Conservation (phyloP, 2,113 vertebrate genomes). For the Fulmarus glacialis region DNA sequence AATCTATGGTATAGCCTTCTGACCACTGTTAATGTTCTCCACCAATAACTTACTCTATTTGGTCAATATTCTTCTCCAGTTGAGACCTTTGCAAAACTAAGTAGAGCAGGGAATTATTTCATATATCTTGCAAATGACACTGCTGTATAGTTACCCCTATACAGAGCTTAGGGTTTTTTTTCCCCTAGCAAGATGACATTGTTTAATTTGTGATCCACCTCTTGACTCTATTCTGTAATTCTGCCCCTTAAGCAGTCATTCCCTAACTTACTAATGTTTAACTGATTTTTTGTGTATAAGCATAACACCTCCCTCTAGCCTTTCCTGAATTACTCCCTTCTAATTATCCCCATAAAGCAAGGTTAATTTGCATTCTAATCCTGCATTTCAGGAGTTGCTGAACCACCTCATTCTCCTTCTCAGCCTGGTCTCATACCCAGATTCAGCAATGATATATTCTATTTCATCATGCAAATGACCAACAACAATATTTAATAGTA, state of each 20-base stretch:
- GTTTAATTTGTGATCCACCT: not conserved
- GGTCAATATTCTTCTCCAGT: not conserved
- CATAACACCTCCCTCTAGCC: not conserved
- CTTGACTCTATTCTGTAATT: not conserved
- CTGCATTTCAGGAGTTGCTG: not conserved
- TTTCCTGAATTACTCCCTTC: not conserved
- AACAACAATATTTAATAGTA: not conserved
- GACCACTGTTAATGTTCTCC: not conserved
- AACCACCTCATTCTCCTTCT: not conserved
- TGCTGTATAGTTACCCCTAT: not conserved
- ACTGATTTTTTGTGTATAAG: not conserved
- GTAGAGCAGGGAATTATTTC: not conserved
- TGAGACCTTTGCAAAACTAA: not conserved
- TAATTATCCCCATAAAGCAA: not conserved
- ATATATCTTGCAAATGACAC: not conserved
- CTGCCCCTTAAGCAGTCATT: not conserved
- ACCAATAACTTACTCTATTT: not conserved
- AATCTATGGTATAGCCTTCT: not conserved
- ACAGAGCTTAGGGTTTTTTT: not conserved
- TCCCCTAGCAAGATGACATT: accelerated
- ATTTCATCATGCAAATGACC: not conserved
- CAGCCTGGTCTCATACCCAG: not conserved
- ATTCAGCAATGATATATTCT: not conserved
- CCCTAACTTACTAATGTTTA: not conserved
- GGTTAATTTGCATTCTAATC: not conserved